These are phyloP conservation scores for Hermodice carunculata DNA, from an alignment of 2,888 invertebrate species.

Conservation along the genomic window DNA sequence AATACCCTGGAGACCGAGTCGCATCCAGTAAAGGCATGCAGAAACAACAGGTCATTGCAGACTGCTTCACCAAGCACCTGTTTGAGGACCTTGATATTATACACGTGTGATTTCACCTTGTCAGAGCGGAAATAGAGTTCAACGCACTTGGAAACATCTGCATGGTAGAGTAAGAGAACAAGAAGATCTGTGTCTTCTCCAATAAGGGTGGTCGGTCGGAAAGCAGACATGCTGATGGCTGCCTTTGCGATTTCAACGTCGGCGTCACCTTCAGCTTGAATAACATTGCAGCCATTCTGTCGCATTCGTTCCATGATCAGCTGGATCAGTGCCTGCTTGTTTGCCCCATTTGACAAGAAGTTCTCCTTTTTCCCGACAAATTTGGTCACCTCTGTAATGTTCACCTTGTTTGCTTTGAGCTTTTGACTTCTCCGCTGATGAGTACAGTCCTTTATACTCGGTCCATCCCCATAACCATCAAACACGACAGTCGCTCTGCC, in stretches of 20 bases:
- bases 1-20: too few relatives aligned
- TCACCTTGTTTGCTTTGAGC: slow-evolving; percentile 29
- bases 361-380: slow-evolving; percentile 40
- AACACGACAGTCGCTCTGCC: slow-evolving; percentile 33
- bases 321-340: slow-evolving; percentile 45
- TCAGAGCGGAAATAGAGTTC: too few relatives aligned
- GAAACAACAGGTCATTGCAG: too few relatives aligned
- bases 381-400: slow-evolving; percentile 31
- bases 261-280: slow-evolving; percentile 45
- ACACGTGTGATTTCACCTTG: too few relatives aligned
- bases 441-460: slow-evolving; percentile 40
- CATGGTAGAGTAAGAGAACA: too few relatives aligned
- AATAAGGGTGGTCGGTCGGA: too few relatives aligned
- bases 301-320: slow-evolving; percentile 25
- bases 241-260: slow-evolving; percentile 44
- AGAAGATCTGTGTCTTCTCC: too few relatives aligned
- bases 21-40: too few relatives aligned
- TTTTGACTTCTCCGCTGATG: slow-evolving; percentile 37
- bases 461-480: slow-evolving; percentile 32
- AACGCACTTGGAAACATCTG: too few relatives aligned
- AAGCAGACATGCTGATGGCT: too few relatives aligned
- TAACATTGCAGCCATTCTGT: slow-evolving; percentile 11
- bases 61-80: too few relatives aligned
- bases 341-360: slow-evolving; percentile 42
- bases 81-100: too few relatives aligned